A percentile compares a stretch with the other conserved stretches of the same genome.
These are phyloP conservation scores for Pachyrhynchus sulphureomaculatus DNA, from an alignment of 1,140 invertebrate genomes.

Conservation along the genomic window DNA sequence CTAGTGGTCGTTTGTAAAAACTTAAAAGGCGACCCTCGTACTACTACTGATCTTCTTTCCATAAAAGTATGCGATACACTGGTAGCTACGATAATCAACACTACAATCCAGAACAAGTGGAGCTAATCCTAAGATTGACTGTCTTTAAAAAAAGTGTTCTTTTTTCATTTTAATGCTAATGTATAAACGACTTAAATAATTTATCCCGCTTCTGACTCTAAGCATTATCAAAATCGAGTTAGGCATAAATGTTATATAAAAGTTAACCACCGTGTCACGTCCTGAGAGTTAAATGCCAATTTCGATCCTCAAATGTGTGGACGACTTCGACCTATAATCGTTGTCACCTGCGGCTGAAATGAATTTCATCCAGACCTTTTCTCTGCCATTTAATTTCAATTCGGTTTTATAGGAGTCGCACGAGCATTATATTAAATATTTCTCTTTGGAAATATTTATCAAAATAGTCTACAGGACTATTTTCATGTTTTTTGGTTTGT, in stretches of 20 bases:
- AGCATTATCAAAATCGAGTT: not conserved
- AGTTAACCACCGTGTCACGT: not conserved
- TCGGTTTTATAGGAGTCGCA: not conserved
- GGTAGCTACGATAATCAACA: no score
- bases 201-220: not conserved
- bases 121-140: no score
- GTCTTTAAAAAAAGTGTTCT: no score
- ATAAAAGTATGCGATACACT: no score
- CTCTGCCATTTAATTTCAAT: not conserved
- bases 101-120: no score
- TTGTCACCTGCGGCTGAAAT: conserved; percentile 2
- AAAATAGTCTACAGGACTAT: no score
- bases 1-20: no score
- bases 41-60: no score
- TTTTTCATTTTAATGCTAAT: no score
- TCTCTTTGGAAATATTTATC: no score
- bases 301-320: not conserved
- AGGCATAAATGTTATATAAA: not conserved
- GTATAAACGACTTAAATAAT: not conserved
- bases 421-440: conserved; percentile 4
- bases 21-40: no score
- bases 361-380: conserved; percentile 2
- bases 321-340: conserved; percentile 1
- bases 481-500: no score
- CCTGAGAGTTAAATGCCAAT: not conserved